Percentiles rank a stretch among this genome's conserved stretches.
phyloP scores from a whole-genome alignment of 1,140 invertebrate genomes.

The Orchestia grillus region DNA sequence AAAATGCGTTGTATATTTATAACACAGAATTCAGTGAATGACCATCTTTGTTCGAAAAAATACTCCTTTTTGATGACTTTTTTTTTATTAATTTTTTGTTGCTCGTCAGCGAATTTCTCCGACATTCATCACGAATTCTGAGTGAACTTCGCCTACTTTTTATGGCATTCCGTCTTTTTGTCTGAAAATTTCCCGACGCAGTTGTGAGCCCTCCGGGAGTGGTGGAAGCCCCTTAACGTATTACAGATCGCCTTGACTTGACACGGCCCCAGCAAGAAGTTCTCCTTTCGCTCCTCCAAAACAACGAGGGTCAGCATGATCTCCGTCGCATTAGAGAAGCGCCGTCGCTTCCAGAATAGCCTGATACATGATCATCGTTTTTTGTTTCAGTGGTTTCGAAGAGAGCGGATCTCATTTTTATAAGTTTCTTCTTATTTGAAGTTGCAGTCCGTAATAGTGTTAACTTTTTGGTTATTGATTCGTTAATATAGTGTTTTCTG shows the following conservation, averaged over 20 bases:
- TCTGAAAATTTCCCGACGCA: neutral
- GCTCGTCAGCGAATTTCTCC: too few species aligned
- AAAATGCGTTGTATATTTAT: too few species aligned
- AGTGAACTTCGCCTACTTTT: neutral
- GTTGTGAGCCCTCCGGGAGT: neutral
- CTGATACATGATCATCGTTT: neutral
- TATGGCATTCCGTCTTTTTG: neutral
- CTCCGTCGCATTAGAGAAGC: neutral
- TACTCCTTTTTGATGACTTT: too few species aligned
- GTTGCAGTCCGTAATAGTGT: neutral
- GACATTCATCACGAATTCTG: neutral
- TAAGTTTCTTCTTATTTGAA: neutral
- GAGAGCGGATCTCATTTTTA: neutral
- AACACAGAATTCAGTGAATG: too few species aligned
- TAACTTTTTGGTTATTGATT: neutral
- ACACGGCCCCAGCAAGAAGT: neutral
- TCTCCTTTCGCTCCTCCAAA: neutral
- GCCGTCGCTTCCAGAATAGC: neutral
- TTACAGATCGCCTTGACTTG: neutral
- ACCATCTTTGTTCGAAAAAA: too few species aligned
- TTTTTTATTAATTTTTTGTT: too few species aligned
- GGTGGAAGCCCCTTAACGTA: constrained; percentile 47
- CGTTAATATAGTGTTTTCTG: neutral
- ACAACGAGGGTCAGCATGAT: constrained; percentile 16
- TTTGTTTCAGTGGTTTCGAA: neutral